Evolutionary conservation across 2,113 vertebrate species (phyloP), one percentile per base, ranked within the genome.

Genomic region (Trinectes maculatus): DNA sequence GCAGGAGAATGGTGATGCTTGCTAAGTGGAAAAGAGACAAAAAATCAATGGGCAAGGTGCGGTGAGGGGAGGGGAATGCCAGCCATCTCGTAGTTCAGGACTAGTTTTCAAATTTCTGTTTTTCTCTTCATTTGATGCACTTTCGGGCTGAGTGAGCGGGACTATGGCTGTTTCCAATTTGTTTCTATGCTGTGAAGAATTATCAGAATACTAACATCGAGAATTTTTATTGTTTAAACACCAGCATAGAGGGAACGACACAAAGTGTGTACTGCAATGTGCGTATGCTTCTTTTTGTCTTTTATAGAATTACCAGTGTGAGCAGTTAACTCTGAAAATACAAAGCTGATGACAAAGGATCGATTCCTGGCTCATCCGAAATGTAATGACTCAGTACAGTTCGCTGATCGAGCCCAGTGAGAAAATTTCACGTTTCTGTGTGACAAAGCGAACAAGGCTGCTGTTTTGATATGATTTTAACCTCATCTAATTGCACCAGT

Each of bases 11-110:
- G 87, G 86, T 76, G 85, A 89, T 77, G 87, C 82, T 80, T 87
- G 87, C 85, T 86, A 88, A 91, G 87, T 89, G 80, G 85, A 84
- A 84, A 80, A 78, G 73, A 85, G 89, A 86, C 81, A 87, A 89
- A 82, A 84, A 90, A 91, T 92, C 91, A 85, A 92, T 92, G 72
- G 40, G 54, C 63, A 67, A 86, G 76, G 81, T 79, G 89, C 80
- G 64, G 66, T 67, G 72, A 73, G 47, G 61, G 65, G 64, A 72
- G 49, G 63, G 67, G 66, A 51, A 48, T 25, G 57, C 39, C 18
- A 66, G 36, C 39, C 71, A 33, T 76, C 39, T 77, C 34, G 57
- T 51, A 77, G 74, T 74, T 81, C 40, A 60, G 55, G 70, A 77
- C 46, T 72, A 80, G 71, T 80, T 88, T 87, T 89, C 37, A 77